Evolutionary conservation across 2,113 vertebrate genomes (phyloP), one percentile per base, ranked within the genome.

Genomic region (Rhinogobius similis): DNA sequence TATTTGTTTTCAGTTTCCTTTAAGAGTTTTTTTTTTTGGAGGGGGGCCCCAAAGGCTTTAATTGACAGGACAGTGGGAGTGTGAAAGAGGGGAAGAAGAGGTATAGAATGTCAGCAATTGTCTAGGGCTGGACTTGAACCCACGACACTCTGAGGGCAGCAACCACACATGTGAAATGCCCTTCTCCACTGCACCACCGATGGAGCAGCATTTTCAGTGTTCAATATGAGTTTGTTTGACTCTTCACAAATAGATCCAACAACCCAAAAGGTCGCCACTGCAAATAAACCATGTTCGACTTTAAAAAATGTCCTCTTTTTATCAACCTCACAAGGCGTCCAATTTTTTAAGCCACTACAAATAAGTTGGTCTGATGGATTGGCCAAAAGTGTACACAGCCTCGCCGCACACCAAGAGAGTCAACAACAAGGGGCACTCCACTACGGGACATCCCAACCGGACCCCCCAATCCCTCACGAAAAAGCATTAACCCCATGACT

Each of bases 401-500:
- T 48, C 52, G 12, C 13, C 64, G 64, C 66, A 75, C 73, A 62
- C 62, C 58, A 36, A 56, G 62, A 82, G 73, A 77, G 79, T 75
- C 79, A 78, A 86, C 79, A 78, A 77, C 73, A 44, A 26, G 23
- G 23, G 76, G 61, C 81, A 79, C 86, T 88, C 86, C 72, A 77
- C 43, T 52, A 64, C 50, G 46, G 70, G 77, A 79, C 62, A 77
- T 55, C 53, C 70, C 73, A 77, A 83, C 73, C 67, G 61, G 36
- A 82, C 58, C 72, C 50, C 76, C 27, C 21, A 71, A 68, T 76
- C 70, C 62, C 21, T 79, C 64, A 71, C 83, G 83, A 82, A 77
- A n/a, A 55, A 58, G 67, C 64, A 72, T 64, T 78, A 83, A 90
- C 88, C 87, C 84, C 72, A 68, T 83, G 85, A 85, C 85, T 85